Evolutionary conservation across 2,888 invertebrate species (phyloP), one percentile per base, ranked within the genome.

Genomic region (Ophion slaviceki): DNA sequence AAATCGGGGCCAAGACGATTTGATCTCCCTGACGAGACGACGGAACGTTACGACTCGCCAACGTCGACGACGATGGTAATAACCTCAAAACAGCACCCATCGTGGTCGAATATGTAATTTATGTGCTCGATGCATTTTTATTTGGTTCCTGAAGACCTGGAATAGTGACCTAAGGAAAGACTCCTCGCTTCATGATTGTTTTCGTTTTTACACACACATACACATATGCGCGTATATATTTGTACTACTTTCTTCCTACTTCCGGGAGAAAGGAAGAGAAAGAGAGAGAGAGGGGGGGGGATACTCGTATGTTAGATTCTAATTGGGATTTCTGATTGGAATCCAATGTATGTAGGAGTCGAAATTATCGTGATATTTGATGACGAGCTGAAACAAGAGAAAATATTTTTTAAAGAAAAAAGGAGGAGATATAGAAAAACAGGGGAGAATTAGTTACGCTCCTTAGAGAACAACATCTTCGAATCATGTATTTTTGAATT

Each of bases 41-140:
- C 20, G 45, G 57, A 76, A 68, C 67, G 47, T 47, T 64, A 66
- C 67, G 68, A 59, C 28, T 53, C 53, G 70, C 62, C 62, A 71
- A 62, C 70, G 70, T 68, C 57, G 75, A 66, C 70, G 79, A 66
- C n/a, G 82, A 71, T 62, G 64, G 76, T 62, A 62, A 40, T 67
- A 64, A 64, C 64, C 76, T 53, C 67, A 79, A 40, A 76, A 86
- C 76, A 40, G 40, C 80, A n/a, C 47, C 66, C 81, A 74, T 79
- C 78, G 87, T 80, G 87, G 70, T 77, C 87, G 87, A 87, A 85
- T 80, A 89, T 87, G 88, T 91, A 91, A 90, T 91, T 91, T 91
- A 90, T 88, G 67, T 77, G 88, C 87, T 88, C 89, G 87, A 91
- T 89, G 87, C 89, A 90, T 89, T 89, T 90, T 89, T 88, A 90